A percentile compares a stretch with the other conserved stretches of the same genome.
Evolutionary conservation across 2,888 invertebrate genomes (phyloP).

Genomic region (Alsophila aescularia): DNA sequence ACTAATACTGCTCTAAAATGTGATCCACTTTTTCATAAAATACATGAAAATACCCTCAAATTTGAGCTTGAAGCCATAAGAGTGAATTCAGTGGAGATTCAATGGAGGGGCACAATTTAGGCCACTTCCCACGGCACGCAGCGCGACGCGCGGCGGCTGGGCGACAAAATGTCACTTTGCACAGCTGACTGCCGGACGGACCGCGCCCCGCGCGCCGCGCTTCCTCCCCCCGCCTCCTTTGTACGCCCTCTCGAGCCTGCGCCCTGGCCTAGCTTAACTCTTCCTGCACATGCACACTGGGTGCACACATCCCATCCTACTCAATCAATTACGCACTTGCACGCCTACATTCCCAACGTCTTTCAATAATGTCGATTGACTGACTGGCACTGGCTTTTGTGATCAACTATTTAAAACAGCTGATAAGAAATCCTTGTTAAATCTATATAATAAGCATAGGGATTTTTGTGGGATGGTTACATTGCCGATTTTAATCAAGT

Average conservation of each 20-base stretch:
- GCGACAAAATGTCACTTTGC: conserved; percentile 72
- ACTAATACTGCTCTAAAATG: neutral
- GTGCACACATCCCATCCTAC: conserved; percentile 41
- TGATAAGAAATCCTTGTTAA: conserved; percentile 10
- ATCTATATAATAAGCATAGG: conserved; percentile 6
- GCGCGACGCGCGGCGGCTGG: conserved; percentile 52
- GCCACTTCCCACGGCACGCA: conserved; percentile 73
- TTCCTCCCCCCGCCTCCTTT: conserved; percentile 43
- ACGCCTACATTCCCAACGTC: neutral
- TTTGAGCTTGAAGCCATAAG: conserved; percentile 15
- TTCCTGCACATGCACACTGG: conserved; percentile 53
- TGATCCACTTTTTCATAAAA: neutral
- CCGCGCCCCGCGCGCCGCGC: conserved; percentile 54
- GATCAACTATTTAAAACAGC: conserved; percentile 4
- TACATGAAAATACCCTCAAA: neutral
- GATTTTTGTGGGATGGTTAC: conserved; percentile 3
- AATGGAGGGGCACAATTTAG: conserved; percentile 70
- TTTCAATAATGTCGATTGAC: neutral
- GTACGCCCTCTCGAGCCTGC: conserved; percentile 54
- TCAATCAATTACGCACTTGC: conserved; percentile 35
- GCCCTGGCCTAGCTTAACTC: conserved; percentile 59
- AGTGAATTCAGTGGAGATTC: conserved; percentile 42
- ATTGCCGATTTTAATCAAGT: conserved; percentile 3
- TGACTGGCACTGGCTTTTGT: neutral
- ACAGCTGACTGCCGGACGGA: conserved; percentile 80